Percentiles rank a stretch among this genome's conserved stretches.
Evolutionary conservation across 2,113 vertebrate species (phyloP).

Genomic region (Chiloscyllium plagiosum): DNA sequence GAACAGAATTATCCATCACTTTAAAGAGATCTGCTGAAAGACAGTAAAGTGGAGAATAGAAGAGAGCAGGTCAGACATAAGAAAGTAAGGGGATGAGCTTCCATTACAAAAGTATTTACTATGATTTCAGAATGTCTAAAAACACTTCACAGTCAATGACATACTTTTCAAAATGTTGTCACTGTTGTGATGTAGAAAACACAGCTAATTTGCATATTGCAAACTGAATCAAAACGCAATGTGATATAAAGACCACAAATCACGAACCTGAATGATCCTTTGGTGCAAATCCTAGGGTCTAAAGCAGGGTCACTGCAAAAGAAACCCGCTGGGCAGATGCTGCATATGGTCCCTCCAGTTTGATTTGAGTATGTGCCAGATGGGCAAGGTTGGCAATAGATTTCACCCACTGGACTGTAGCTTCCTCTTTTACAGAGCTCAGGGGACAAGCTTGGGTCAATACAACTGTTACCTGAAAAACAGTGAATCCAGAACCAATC

Average conservation of each 20-base stretch:
- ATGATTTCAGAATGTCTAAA: not conserved
- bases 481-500: not conserved
- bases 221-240: not conserved
- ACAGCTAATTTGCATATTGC: not conserved
- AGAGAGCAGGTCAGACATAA: not conserved
- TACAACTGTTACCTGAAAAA: constrained; percentile 14
- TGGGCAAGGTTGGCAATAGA: not conserved
- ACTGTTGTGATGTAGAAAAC: not conserved
- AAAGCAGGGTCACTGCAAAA: not conserved
- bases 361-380: not conserved
- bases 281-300: not conserved
- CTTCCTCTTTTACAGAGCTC: not conserved
- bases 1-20: not conserved
- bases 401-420: not conserved
- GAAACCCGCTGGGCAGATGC: not conserved
- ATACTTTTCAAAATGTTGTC: not conserved
- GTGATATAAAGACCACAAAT: not conserved
- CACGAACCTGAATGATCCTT: constrained; percentile 17
- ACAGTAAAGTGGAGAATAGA: not conserved
- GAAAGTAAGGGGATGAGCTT: too few relatives aligned
- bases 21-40: not conserved
- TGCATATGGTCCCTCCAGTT: not conserved
- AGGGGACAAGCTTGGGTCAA: not conserved
- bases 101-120: not conserved
- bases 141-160: not conserved